Evolutionary conservation across 2,113 vertebrate genomes (phyloP), one percentile per base, ranked within the genome.

Genomic region (Orycteropus afer): DNA sequence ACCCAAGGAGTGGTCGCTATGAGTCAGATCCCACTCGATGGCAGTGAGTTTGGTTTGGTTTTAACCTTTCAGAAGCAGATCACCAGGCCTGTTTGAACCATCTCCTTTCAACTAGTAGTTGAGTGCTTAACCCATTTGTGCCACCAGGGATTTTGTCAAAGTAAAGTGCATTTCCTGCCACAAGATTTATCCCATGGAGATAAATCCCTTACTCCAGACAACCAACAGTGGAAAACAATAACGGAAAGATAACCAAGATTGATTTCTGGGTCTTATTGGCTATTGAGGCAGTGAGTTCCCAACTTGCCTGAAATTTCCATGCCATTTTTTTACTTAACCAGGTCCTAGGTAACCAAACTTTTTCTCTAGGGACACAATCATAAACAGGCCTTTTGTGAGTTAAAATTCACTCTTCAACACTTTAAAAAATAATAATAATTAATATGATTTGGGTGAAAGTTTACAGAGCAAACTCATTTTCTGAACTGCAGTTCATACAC

Each of bases 121-220:
- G 27, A 32, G 61, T 29, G 61, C 20, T 57, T 63, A 63, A 63
- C 12, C 11, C 61, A n/a, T 63, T 63, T 13, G 12, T 13, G 11
- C 9, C 61, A 32, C 61, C 61, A 63, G 27, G 29, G 29, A 80
- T 23, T 92, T 92, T 92, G 22, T 81, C 74, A 76, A 86, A 92
- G 32, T 18, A 95, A 84, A 84, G 42, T 71, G 11, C 27, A 45
- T 12, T 17, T 45, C 42, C n/a, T 49, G 78, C 86, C 63, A 90
- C 34, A 63, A 84, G 45, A 74, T 67, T 76, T 77, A 86, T 55
- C 42, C 42, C n/a, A 57, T 7, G 49, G 87, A 89, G 61, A 40
- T 71, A 86, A 91, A 79, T 51, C 34, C 34, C 37, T 65, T 37
- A 77, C 78, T 92, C 49, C 15, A 81, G 45, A 94, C 61, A 93